Base-by-base conservation (phyloP, 2,888 invertebrate species). In the Liodrosophila aerea region DNA sequence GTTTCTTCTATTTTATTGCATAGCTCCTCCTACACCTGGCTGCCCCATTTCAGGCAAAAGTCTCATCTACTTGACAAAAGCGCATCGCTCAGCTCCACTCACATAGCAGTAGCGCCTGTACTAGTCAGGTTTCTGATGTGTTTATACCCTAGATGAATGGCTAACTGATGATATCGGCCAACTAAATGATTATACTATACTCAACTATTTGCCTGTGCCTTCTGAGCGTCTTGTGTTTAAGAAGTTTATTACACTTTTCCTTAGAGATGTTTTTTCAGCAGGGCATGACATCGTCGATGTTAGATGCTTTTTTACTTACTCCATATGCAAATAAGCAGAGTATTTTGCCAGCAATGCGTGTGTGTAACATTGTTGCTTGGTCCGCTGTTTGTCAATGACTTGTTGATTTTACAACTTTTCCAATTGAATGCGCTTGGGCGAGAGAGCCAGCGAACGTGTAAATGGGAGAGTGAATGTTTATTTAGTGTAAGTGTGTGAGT, bases 371-470 rank as follows among this genome's bases (percentile, higher is more conserved):
- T 66, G 56, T 53, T 57, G 68, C 61, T 59, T 67, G 70, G 37
- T 53, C 22, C 12, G 47, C 63, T 75, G 64, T 83, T 80, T 75
- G 64, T 67, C 64, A 62, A 73, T 81, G 84, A 81, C 84, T 81
- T 81, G 80, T 81, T 81, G 80, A 84, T 84, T 77, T 84, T 81
- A 84, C 63, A 77, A 75, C 61, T 81, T 81, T 80, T 70, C 58
- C 84, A 75, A 77, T 77, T 77, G 84, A 74, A 67, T 74, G 62
- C 57, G 51, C 60, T 53, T 27, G 31, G 50, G 60, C 37, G 56
- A 44, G 36, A 36, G 37, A 47, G 54, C 30, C 30, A 58, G 47
- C 40, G 52, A 15, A 15, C 2, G 16, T n/a, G n/a, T 8, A 9
- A 37, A n/a, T 5, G 22, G 11, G 7, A 22, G 13, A n/a, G 37